phyloP scores from a whole-genome alignment of 2,113 vertebrate genomes.

The Alligator mississippiensis region DNA sequence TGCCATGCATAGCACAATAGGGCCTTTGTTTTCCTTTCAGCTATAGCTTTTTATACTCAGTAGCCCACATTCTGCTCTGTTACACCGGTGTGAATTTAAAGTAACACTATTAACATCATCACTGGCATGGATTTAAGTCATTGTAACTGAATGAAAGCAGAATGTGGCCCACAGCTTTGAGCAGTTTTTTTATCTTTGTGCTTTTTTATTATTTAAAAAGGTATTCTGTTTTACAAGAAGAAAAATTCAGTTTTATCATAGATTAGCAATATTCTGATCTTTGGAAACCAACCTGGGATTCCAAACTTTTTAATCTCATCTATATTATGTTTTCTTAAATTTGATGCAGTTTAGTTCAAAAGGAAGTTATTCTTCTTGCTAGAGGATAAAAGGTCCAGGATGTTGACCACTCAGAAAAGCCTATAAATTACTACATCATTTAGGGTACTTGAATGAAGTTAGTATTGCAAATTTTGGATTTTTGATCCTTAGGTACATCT shows the following conservation, averaged over 20 bases:
- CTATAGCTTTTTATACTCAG: constrained; percentile 44
- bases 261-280: background rate
- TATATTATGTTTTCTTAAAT: background rate
- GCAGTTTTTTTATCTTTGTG: background rate
- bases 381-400: background rate
- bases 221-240: background rate
- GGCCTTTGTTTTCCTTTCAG: constrained; percentile 75
- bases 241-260: background rate
- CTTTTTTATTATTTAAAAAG: background rate
- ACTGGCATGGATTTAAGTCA: background rate
- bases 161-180: background rate
- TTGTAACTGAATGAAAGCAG: background rate
- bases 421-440: too few relatives aligned
- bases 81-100: constrained; percentile 25
- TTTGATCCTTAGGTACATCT: too few relatives aligned
- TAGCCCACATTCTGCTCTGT: constrained; percentile 49
- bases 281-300: background rate
- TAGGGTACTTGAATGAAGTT: too few relatives aligned
- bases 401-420: background rate
- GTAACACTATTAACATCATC: background rate
- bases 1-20: constrained; percentile 73
- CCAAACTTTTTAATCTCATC: background rate
- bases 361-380: background rate
- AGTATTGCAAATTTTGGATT: too few relatives aligned
- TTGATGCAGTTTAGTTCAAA: background rate